Percentiles rank a stretch among this genome's conserved stretches.
phyloP scores from a whole-genome alignment of 2,888 invertebrate species.

The Nomada hirtipes region DNA sequence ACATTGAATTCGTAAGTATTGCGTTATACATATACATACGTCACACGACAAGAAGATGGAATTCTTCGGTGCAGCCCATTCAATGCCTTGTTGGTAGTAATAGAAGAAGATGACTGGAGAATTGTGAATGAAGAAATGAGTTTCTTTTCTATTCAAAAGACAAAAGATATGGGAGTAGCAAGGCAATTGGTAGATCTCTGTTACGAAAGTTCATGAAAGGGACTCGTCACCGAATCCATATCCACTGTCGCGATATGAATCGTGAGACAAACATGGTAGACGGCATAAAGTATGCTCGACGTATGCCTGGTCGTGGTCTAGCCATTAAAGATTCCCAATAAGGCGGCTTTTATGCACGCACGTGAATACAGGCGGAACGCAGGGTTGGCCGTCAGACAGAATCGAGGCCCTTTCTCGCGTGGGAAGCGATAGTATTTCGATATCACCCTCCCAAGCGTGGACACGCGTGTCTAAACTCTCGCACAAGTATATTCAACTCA shows the following conservation, averaged over 20 bases:
- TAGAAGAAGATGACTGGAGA: too few relatives aligned
- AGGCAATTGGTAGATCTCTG: not conserved
- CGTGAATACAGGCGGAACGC: constrained; percentile 45
- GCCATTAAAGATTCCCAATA: constrained; percentile 65
- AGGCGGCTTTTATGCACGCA: constrained; percentile 58
- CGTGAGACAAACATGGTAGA: constrained; percentile 45
- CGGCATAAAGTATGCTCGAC: constrained; percentile 50
- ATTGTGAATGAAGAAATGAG: too few relatives aligned
- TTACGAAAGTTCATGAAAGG: constrained; percentile 3
- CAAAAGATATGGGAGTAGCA: not conserved
- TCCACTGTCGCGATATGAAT: constrained; percentile 49
- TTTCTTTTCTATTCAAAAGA: not conserved
- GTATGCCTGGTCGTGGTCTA: constrained; percentile 43
- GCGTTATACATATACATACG: too few relatives aligned
- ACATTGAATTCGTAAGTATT: constrained; percentile 6
- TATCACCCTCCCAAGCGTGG: constrained; percentile 52
- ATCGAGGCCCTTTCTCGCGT: constrained; percentile 61
- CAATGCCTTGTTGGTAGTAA: too few relatives aligned
- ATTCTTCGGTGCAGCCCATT: not conserved
- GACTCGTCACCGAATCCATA: constrained; percentile 43
- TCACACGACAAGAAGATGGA: not conserved
- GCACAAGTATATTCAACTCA: not conserved
- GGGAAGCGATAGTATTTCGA: constrained; percentile 67
- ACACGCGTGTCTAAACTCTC: constrained; percentile 40
- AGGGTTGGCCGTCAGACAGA: constrained; percentile 37